Conservation (phyloP, 2,797 vertebrate genomes). For the Gymnoscopelus microlampas region DNA sequence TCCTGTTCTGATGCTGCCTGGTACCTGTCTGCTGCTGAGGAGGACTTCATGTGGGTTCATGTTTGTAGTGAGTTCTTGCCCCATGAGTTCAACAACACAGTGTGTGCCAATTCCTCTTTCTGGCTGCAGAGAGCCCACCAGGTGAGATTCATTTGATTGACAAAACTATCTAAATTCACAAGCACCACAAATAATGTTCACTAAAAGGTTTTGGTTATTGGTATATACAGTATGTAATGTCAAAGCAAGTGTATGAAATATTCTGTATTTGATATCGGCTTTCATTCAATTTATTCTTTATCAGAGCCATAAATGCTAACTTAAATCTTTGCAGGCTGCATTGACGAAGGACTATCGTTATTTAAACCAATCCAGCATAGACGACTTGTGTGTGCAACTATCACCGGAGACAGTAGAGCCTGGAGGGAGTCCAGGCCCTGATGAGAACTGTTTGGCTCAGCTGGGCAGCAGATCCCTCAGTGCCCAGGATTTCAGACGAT, state of each 20-base stretch:
- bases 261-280: neutral
- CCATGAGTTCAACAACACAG: conserved; percentile 86
- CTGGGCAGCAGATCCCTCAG: conserved; percentile 78
- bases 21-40: conserved; percentile 87
- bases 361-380: conserved; percentile 81
- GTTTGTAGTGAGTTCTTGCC: conserved; percentile 89
- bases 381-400: conserved; percentile 83
- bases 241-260: too few relatives aligned
- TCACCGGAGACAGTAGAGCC: conserved; percentile 49
- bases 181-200: too few relatives aligned
- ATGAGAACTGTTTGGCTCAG: conserved; percentile 77
- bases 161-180: too few relatives aligned
- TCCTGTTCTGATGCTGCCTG: conserved; percentile 88
- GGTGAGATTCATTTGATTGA: conserved; percentile 58
- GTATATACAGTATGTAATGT: too few relatives aligned
- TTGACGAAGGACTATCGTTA: conserved; percentile 72
- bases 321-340: conserved; percentile 69
- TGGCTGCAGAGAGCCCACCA: conserved; percentile 82
- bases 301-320: neutral
- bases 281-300: conserved; percentile 13
- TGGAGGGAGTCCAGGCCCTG: conserved; percentile 42
- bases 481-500: conserved; percentile 84
- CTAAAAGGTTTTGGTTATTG: too few relatives aligned
- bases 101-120: conserved; percentile 88
- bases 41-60: conserved; percentile 88